These are phyloP conservation scores for Smutsia temminckii DNA, from an alignment of 2,797 vertebrate species.

Conservation along the genomic window DNA sequence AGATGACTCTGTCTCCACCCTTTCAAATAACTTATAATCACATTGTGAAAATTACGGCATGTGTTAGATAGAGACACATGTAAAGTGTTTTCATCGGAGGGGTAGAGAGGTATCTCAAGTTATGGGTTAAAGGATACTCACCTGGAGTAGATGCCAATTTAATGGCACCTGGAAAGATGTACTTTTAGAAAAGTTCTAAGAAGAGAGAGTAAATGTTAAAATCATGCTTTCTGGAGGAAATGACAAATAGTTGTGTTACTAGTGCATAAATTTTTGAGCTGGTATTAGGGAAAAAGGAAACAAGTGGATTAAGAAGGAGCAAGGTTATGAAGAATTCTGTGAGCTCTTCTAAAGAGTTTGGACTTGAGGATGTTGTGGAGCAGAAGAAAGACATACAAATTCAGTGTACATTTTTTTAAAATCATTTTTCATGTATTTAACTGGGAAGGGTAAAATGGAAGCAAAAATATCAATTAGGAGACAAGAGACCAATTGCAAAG, in stretches of 20 bases:
- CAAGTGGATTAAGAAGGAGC: rapidly evolving
- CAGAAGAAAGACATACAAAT: background rate
- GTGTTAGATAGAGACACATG: background rate
- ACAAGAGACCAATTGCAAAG: background rate
- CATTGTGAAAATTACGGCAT: background rate
- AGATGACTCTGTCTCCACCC: too few species aligned
- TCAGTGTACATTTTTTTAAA: background rate
- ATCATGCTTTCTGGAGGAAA: background rate
- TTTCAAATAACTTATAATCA: background rate
- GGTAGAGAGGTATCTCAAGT: background rate
- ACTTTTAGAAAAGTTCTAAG: background rate
- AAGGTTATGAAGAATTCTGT: background rate
- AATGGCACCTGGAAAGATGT: background rate
- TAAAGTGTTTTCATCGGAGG: background rate
- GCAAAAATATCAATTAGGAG: background rate
- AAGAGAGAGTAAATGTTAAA: background rate
- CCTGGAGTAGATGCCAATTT: background rate
- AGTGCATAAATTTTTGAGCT: background rate
- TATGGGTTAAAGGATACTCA: background rate
- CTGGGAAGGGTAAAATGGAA: background rate
- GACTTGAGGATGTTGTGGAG: background rate
- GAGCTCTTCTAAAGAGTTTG: background rate
- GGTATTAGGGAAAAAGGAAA: background rate
- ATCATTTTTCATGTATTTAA: background rate
- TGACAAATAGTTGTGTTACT: background rate